Evolutionary conservation across 2,113 vertebrate genomes (phyloP), one percentile per base, ranked within the genome.

Genomic region (Megaceryle torquata): DNA sequence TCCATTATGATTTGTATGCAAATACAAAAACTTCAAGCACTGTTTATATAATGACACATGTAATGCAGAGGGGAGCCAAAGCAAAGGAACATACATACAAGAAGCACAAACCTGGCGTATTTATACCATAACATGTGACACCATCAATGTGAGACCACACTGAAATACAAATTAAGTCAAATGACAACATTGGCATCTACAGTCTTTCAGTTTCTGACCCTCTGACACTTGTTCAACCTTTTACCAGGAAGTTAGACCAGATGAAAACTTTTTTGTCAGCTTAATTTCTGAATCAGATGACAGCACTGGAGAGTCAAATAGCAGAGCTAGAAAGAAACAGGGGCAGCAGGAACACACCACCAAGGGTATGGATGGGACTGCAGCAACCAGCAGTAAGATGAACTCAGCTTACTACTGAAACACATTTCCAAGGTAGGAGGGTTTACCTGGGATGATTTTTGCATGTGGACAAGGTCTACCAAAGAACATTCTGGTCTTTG

Each of bases 181-280:
- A 61, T 11, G 10, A 48, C 60, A 74, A 10, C 0, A 2, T 0
- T 72, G 37, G 48, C 39, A 91, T 60, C 35, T 1, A 6, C 3
- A 2, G 16, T 61, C 37, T 77, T 44, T 53, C 9, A 3, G 2
- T 22, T 84, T 81, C 78, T 86, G 33, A 64, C 5, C 6, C 77
- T 43, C n/a, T 39, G 43, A 76, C 37, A 44, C 26, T 48, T 56
- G 28, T 3, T 46, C 31, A 77, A 69, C n/a, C 24, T 41, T 78
- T 70, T 35, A 92, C 33, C 69, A 78, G 70, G 37, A 85, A 88
- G 65, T 0, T 65, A 65, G 82, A 69, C 20, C 60, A 72, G 25
- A 77, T 60, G 13, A 31, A 39, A 63, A 29, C 1, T 2, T 43
- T 82, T 67, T 64, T 60, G 21, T 56, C 54, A 57, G 44, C 37